Percentiles rank a stretch among this genome's conserved stretches.
phyloP scores from a whole-genome alignment of 2,888 invertebrate genomes.

The Athetis lepigone region DNA sequence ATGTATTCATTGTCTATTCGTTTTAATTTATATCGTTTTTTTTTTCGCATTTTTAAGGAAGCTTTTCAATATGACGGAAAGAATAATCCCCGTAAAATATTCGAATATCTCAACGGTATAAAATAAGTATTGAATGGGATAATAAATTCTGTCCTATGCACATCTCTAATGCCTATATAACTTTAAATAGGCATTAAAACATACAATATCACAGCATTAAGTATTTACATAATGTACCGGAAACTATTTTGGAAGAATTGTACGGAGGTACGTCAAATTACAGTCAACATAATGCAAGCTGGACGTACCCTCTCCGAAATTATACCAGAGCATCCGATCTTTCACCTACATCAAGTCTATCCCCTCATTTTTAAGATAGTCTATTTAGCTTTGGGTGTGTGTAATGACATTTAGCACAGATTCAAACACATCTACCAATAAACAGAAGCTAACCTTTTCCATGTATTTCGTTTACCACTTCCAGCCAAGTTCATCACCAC shows the following conservation, averaged over 20 bases:
- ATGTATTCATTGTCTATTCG: not conserved
- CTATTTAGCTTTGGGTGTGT: not conserved
- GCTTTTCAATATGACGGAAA: not conserved
- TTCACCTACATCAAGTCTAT: too few relatives aligned
- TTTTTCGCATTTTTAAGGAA: not conserved
- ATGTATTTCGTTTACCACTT: conserved; percentile 3
- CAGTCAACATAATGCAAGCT: too few relatives aligned
- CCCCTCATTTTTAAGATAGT: not conserved
- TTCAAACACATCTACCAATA: not conserved
- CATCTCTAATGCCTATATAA: too few relatives aligned
- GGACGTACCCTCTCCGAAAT: not conserved
- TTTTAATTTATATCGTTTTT: conserved; percentile 20
- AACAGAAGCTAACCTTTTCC: not conserved
- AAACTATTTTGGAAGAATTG: too few relatives aligned
- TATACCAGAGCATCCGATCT: too few relatives aligned
- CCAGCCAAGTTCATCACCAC: conserved; percentile 26
- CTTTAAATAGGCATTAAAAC: too few relatives aligned
- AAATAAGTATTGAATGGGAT: too few relatives aligned
- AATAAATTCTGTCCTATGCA: not conserved
- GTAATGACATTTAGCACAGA: not conserved
- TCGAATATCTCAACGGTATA: not conserved
- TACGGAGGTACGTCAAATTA: too few relatives aligned
- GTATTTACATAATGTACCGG: too few relatives aligned
- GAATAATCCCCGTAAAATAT: not conserved
- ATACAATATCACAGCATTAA: too few relatives aligned